Evolutionary conservation across 2,797 vertebrate species (phyloP).

Genomic region (Rhodeus uyekii): DNA sequence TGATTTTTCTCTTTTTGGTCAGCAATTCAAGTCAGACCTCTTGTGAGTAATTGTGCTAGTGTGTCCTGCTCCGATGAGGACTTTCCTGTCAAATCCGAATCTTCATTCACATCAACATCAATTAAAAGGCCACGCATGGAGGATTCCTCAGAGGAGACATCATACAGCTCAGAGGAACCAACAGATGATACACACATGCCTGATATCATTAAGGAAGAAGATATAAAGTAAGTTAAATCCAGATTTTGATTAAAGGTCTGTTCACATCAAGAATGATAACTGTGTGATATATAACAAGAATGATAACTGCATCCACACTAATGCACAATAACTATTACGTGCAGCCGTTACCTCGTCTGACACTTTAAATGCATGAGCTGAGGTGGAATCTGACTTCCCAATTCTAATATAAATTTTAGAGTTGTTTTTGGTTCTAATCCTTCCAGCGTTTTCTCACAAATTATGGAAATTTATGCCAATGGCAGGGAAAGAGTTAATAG

Average conservation of each 20-base stretch:
- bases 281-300: background rate
- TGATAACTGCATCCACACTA: background rate
- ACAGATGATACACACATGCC: background rate
- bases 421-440: background rate
- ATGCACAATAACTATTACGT: background rate
- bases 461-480: too few species aligned
- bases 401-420: background rate
- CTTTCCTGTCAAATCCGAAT: background rate
- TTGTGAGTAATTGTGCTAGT: slow-evolving; percentile 5
- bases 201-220: slow-evolving; percentile 6
- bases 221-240: slow-evolving; percentile 33
- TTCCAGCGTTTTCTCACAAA: too few species aligned
- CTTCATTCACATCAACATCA: background rate
- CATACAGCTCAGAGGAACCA: slow-evolving; percentile 7
- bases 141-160: background rate
- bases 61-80: slow-evolving; percentile 25
- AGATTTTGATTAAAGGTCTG: background rate
- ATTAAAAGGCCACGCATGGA: slow-evolving; percentile 29
- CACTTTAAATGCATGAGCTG: too few species aligned
- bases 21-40: slow-evolving; percentile 38
- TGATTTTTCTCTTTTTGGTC: background rate
- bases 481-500: too few species aligned
- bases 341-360: background rate
- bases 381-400: background rate
- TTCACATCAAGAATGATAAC: background rate